A percentile compares a stretch with the other conserved stretches of the same genome.
phyloP scores from a whole-genome alignment of 2,797 vertebrate genomes.

The Mallotus villosus region DNA sequence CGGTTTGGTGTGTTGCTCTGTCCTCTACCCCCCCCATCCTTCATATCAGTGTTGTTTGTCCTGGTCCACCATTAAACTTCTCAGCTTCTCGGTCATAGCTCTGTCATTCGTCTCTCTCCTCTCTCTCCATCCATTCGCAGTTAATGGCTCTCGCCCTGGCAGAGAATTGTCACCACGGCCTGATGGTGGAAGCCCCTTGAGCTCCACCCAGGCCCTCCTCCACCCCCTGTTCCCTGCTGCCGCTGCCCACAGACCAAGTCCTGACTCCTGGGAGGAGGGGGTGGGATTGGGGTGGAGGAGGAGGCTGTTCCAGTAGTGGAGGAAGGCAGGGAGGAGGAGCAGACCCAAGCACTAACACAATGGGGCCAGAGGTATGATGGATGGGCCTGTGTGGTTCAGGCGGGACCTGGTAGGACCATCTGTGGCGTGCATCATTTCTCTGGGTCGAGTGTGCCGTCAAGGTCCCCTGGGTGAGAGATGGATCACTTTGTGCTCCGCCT shows the following conservation, averaged over 20 bases:
- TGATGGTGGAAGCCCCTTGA: conserved; percentile 32
- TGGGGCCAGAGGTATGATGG: conserved; percentile 65
- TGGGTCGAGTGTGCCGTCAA: background rate
- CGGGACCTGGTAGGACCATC: conserved; percentile 38
- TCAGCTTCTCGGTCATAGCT: conserved; percentile 26
- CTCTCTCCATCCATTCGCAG: conserved; percentile 21
- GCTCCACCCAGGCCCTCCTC: background rate
- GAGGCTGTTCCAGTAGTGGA: conserved; percentile 40
- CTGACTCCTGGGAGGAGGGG: conserved; percentile 16
- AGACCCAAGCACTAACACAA: conserved; percentile 48
- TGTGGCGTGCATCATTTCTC: conserved; percentile 24
- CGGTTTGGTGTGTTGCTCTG: conserved; percentile 27
- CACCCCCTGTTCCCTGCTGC: background rate
- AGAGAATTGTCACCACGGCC: conserved; percentile 36
- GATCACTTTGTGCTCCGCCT: conserved; percentile 32
- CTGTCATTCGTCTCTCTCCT: conserved; percentile 29
- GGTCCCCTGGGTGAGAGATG: conserved; percentile 33
- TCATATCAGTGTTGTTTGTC: conserved; percentile 22
- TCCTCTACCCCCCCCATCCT: background rate
- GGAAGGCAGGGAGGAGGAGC: conserved; percentile 47
- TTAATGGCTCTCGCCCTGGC: conserved; percentile 45
- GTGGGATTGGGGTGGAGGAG: conserved; percentile 6
- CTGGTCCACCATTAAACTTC: conserved; percentile 2
- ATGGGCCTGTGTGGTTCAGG: conserved; percentile 51
- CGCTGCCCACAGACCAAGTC: conserved; percentile 8